Evolutionary conservation across 2,113 vertebrate genomes (phyloP), one percentile per base, ranked within the genome.

Genomic region (Marmota monax): DNA sequence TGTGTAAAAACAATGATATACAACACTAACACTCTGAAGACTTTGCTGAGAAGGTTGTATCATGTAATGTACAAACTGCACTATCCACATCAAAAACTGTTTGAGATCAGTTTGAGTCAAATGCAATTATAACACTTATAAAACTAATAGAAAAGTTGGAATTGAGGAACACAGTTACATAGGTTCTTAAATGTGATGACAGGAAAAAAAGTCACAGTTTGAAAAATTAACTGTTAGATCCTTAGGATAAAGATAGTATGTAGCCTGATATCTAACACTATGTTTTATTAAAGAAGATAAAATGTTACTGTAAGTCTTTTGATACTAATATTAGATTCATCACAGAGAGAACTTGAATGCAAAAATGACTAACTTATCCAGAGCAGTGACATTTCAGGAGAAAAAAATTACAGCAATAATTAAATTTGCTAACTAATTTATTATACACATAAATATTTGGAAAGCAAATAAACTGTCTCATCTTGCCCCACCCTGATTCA

Each of bases 301-400:
- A 98, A 96, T 77, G 88, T 95, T 98, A 97, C 32, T 96, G n/a
- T 97, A 98, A 96, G 76, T 87, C 69, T 97, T 98, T 97, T 98
- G 94, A 97, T 97, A 96, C 0, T 4, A 96, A 70, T 90, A 98
- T 92, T 97, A 88, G 58, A 90, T 95, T 88, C 23, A 86, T 86
- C 65, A 93, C 27, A 98, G 78, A 97, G 58, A 96, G 96, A 98
- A 95, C 39, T 93, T 96, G 88, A 96, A 95, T 89, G 96, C 65
- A 92, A 77, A 96, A 97, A 94, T 56, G 0, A 92, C 27, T 92
- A 97, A 95, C 61, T 0, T 20, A 97, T 97, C 80, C 78, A 97
- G 90, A 93, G 34, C 92, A 84, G 90, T 76, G 90, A 94, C 51
- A 97, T 84, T 97, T 63, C 82, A 98, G 90, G 61, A 96, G 91